phyloP scores from a whole-genome alignment of 2,888 invertebrate species.

The Rhabditoides inermis region DNA sequence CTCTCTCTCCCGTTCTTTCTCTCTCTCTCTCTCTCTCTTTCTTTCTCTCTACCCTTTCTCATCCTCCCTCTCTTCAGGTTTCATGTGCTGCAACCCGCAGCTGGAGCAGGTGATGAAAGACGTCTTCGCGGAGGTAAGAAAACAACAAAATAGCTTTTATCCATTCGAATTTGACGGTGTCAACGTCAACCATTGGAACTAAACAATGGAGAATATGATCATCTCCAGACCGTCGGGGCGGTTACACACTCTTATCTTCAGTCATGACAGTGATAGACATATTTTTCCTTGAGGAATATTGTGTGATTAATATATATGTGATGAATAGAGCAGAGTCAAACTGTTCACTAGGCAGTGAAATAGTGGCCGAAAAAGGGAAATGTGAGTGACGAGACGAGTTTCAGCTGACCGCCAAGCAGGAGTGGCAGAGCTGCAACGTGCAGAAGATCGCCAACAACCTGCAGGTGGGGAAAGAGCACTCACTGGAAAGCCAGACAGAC shows the following conservation, averaged over 20 bases:
- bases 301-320: too few relatives aligned
- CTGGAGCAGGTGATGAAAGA: constrained; percentile 44
- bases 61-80: constrained; percentile 18
- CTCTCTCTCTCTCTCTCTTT: not conserved
- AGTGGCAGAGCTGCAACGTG: constrained; percentile 36
- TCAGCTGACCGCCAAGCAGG: constrained; percentile 9
- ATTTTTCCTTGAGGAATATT: too few relatives aligned
- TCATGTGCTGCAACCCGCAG: constrained; percentile 47
- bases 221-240: constrained; percentile 6
- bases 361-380: too few relatives aligned
- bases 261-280: too few relatives aligned
- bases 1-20: too few relatives aligned
- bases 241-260: too few relatives aligned
- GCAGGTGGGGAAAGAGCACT: constrained; percentile 12
- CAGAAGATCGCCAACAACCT: constrained; percentile 37
- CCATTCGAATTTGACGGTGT: not conserved
- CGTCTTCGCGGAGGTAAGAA: constrained; percentile 15
- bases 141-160: not conserved
- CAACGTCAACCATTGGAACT: too few relatives aligned
- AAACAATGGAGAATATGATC: too few relatives aligned
- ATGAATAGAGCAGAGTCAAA: too few relatives aligned
- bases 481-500: too few relatives aligned
- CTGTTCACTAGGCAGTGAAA: too few relatives aligned
- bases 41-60: not conserved
- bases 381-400: too few relatives aligned